A percentile compares a stretch with the other conserved stretches of the same genome.
Evolutionary conservation across 2,797 vertebrate species (phyloP).

Genomic region (Mycteria americana): DNA sequence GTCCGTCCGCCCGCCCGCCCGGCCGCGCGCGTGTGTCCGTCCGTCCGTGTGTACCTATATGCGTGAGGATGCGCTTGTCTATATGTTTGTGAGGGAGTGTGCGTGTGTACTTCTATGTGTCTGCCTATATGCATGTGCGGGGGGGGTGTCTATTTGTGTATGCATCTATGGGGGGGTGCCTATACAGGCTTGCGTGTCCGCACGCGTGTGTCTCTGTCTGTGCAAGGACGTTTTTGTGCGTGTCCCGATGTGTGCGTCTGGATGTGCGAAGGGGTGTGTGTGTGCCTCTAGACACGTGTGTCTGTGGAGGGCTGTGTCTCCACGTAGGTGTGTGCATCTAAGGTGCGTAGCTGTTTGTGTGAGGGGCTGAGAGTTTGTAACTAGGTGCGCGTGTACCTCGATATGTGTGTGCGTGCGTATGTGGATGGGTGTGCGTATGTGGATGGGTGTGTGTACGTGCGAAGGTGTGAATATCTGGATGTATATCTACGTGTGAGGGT

Average conservation of each 20-base stretch:
- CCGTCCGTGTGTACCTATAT: not conserved
- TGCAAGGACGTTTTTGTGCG: not conserved
- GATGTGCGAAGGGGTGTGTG: not conserved
- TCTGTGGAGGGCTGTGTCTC: not conserved
- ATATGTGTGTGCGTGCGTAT: fast-evolving
- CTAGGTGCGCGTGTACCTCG: not conserved
- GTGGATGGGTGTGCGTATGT: fast-evolving
- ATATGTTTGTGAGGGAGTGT: not conserved
- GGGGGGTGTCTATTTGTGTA: fast-evolving
- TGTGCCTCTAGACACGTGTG: not conserved
- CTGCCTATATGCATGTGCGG: not conserved
- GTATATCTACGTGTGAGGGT: not conserved
- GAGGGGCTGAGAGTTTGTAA: not conserved
- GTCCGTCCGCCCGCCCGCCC: no score
- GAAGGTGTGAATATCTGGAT: not conserved
- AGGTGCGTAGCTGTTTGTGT: not conserved
- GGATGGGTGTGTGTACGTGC: fast-evolving
- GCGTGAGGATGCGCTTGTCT: not conserved
- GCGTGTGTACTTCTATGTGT: fast-evolving
- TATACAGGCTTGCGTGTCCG: fast-evolving
- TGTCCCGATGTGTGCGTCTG: fast-evolving
- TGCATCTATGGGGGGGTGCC: not conserved
- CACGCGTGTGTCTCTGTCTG: not conserved
- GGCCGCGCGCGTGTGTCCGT: no score
- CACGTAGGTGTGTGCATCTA: fast-evolving